Percentiles rank a stretch among this genome's conserved stretches.
phyloP scores from a whole-genome alignment of 2,113 vertebrate genomes.

The Oryzias javanicus region DNA sequence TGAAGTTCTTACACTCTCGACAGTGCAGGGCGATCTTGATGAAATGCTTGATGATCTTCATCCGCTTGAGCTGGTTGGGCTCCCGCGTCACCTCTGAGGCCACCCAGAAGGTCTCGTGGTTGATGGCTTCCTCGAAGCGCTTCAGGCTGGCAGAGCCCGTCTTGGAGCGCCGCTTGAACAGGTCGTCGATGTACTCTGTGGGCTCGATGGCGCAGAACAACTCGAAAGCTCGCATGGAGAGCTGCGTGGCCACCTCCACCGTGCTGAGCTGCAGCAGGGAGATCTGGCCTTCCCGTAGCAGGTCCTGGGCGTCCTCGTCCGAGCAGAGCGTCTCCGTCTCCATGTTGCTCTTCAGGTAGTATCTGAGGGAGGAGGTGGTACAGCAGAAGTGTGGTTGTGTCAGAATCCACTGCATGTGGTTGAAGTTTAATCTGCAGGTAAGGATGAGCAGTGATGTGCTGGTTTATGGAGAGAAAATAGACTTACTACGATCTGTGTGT shows the following conservation, averaged over 20 bases:
- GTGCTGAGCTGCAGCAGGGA: conserved; percentile 93
- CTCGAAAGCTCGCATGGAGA: conserved; percentile 96
- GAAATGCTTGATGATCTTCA: conserved; percentile 98
- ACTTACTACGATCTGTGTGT: too few relatives aligned
- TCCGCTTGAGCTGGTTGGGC: conserved; percentile 94
- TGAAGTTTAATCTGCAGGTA: too few relatives aligned
- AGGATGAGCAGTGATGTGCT: not conserved
- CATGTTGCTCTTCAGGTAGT: conserved; percentile 99
- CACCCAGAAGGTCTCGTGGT: conserved; percentile 99
- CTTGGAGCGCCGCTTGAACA: conserved; percentile 91
- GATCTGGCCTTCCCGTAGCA: conserved; percentile 92
- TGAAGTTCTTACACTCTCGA: conserved; percentile 99
- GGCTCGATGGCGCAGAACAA: conserved; percentile 97
- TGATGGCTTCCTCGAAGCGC: conserved; percentile 96
- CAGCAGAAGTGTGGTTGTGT: too few relatives aligned
- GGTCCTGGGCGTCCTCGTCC: conserved; percentile 95
- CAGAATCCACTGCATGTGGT: too few relatives aligned
- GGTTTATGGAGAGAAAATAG: too few relatives aligned
- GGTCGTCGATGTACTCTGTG: conserved; percentile 96
- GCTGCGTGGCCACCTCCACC: conserved; percentile 93
- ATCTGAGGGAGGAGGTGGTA: conserved; percentile 70
- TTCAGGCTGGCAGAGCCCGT: conserved; percentile 88
- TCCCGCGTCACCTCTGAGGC: conserved; percentile 93
- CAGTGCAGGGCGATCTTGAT: conserved; percentile 99
- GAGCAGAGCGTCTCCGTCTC: conserved; percentile 97